Conservation (phyloP, 2,888 invertebrate genomes). For the Nudaria mundana region DNA sequence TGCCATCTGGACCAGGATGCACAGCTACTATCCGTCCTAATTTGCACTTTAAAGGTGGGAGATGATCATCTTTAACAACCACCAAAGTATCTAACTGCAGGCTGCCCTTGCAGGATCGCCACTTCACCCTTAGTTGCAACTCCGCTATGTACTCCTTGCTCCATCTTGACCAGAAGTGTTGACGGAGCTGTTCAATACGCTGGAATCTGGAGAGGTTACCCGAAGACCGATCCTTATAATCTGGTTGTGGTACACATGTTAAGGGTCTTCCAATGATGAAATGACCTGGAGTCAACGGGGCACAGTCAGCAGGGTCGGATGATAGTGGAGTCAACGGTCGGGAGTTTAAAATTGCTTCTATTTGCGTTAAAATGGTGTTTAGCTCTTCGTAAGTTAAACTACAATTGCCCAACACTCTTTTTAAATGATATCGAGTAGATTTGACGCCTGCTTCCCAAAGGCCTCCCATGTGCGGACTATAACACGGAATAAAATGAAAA, state of each 20-base stretch:
- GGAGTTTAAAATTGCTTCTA: conserved; percentile 9
- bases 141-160: too few species aligned
- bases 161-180: background rate
- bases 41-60: background rate
- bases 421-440: conserved; percentile 3
- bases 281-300: conserved; percentile 7
- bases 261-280: conserved; percentile 1
- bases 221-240: background rate
- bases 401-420: background rate
- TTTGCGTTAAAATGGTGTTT: conserved; percentile 5
- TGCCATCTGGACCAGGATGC: background rate
- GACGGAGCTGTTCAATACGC: background rate
- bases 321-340: conserved; percentile 5
- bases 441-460: conserved; percentile 2
- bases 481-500: background rate
- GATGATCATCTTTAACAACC: background rate
- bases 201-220: too few species aligned
- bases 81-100: background rate
- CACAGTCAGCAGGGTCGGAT: background rate
- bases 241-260: background rate
- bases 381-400: conserved; percentile 7
- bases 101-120: too few species aligned
- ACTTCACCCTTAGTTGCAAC: too few species aligned
- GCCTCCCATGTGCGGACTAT: background rate
- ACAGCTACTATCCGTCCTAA: background rate